Percentiles rank a stretch among this genome's conserved stretches.
phyloP scores from a whole-genome alignment of 1,140 invertebrate genomes.

The Colletes latitarsis region DNA sequence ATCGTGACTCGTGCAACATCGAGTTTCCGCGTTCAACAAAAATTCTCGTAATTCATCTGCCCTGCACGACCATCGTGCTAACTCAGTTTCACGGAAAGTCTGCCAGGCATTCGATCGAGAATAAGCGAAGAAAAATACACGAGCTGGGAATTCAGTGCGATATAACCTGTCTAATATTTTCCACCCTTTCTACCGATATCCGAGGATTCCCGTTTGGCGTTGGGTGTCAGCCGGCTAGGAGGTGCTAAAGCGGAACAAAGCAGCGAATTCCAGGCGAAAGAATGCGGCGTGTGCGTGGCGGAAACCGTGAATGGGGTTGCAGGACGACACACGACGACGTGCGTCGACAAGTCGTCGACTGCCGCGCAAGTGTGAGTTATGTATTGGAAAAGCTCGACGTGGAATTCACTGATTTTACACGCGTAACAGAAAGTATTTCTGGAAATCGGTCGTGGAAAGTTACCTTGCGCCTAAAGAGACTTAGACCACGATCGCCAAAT shows the following conservation, averaged over 20 bases:
- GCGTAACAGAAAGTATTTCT: slow-evolving; percentile 63
- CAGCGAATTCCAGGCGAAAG: slow-evolving; percentile 53
- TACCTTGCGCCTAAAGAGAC: not conserved
- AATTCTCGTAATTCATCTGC: slow-evolving; percentile 3
- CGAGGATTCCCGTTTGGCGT: slow-evolving; percentile 17
- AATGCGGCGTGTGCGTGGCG: slow-evolving; percentile 43
- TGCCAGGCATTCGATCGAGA: not conserved
- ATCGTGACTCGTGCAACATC: not conserved
- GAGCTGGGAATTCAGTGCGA: slow-evolving; percentile 16
- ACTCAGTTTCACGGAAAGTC: not conserved
- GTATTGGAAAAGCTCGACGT: slow-evolving; percentile 67
- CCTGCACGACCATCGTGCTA: not conserved
- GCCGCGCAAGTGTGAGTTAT: slow-evolving; percentile 36
- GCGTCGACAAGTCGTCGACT: not conserved
- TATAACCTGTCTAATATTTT: slow-evolving; percentile 63
- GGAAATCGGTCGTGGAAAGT: slow-evolving; percentile 54
- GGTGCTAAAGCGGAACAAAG: slow-evolving; percentile 52
- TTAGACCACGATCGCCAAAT: not conserved
- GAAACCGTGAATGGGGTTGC: slow-evolving; percentile 15
- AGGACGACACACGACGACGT: slow-evolving; percentile 12
- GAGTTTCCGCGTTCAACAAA: not conserved
- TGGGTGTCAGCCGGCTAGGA: slow-evolving; percentile 18
- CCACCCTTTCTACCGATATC: slow-evolving; percentile 32
- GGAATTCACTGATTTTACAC: slow-evolving; percentile 71
- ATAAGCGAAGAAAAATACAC: not conserved